Conservation (phyloP, 1,140 invertebrate species). For the Sycophaga agraensis region DNA sequence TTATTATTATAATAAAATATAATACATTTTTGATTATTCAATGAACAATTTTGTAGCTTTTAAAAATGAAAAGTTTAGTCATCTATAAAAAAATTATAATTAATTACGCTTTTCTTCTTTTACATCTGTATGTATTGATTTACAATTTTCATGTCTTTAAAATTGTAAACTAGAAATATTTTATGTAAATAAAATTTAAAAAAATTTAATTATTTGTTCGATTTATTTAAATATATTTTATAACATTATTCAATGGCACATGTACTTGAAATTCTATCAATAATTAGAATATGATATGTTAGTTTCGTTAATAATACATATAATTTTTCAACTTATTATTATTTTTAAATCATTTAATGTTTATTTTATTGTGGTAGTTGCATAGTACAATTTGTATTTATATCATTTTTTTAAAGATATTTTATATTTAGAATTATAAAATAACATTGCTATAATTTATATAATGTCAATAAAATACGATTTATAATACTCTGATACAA, state of each 20-base stretch:
- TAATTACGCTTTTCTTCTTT: slow-evolving; percentile 14
- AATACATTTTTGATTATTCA: slow-evolving; percentile 5
- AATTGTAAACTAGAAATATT: slow-evolving; percentile 19
- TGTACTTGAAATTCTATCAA: no score
- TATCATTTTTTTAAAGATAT: no score
- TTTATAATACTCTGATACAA: background rate
- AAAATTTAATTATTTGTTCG: slow-evolving; percentile 16
- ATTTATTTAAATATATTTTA: background rate
- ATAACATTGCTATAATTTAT: background rate
- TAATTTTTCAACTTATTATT: background rate
- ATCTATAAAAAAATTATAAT: background rate
- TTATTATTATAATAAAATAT: background rate
- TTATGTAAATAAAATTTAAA: slow-evolving; percentile 27
- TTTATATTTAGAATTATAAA: background rate
- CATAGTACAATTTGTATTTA: no score
- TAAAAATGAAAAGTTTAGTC: slow-evolving; percentile 1
- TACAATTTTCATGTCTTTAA: slow-evolving; percentile 20
- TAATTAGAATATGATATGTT: background rate
- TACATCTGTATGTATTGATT: slow-evolving; percentile 21
- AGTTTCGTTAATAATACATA: background rate
- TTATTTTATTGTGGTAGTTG: background rate
- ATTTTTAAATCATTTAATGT: background rate
- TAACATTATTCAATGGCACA: no score
- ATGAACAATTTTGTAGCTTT: background rate
- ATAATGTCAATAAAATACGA: background rate